phyloP scores from a whole-genome alignment of 2,888 invertebrate genomes.

The Drosophila recens region DNA sequence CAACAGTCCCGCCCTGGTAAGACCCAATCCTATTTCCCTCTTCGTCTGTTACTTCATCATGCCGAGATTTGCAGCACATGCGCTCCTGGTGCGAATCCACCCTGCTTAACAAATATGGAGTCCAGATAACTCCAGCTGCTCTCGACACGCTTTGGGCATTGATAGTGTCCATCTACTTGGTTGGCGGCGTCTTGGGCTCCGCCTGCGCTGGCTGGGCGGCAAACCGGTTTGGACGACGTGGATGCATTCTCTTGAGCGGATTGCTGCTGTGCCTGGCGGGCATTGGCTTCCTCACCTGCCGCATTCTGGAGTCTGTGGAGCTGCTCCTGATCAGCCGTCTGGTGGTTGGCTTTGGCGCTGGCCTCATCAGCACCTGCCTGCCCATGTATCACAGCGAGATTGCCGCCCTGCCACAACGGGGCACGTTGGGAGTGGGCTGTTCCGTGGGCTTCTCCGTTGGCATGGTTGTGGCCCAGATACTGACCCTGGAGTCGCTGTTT shows the following conservation, averaged over 20 bases:
- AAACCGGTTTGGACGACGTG: conserved; percentile 87
- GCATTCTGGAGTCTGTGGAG: conserved; percentile 90
- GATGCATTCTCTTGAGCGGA: conserved; percentile 60
- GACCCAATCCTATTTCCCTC: conserved; percentile 46
- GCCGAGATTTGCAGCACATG: conserved; percentile 86
- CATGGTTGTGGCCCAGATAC: conserved; percentile 82
- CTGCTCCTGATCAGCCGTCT: conserved; percentile 91
- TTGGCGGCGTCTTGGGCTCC: conserved; percentile 95
- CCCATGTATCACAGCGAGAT: conserved; percentile 97
- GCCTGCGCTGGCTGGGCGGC: conserved; percentile 91
- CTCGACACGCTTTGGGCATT: conserved; percentile 91
- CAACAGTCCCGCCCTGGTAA: conserved; percentile 91
- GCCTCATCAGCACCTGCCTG: conserved; percentile 92
- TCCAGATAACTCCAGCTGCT: conserved; percentile 83
- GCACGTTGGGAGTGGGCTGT: conserved; percentile 91
- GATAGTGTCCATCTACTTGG: conserved; percentile 94
- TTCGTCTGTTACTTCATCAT: background rate
- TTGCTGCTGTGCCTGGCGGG: conserved; percentile 40
- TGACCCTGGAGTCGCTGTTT: conserved; percentile 79
- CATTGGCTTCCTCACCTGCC: conserved; percentile 89
- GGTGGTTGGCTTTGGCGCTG: conserved; percentile 90
- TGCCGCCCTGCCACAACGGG: conserved; percentile 91
- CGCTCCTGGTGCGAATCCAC: conserved; percentile 90
- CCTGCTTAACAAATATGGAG: conserved; percentile 87
- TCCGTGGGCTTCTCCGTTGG: conserved; percentile 86